Evolutionary conservation across 92 coral and sea anemone species (phyloP).

Genomic region (Heteractis magnifica): DNA sequence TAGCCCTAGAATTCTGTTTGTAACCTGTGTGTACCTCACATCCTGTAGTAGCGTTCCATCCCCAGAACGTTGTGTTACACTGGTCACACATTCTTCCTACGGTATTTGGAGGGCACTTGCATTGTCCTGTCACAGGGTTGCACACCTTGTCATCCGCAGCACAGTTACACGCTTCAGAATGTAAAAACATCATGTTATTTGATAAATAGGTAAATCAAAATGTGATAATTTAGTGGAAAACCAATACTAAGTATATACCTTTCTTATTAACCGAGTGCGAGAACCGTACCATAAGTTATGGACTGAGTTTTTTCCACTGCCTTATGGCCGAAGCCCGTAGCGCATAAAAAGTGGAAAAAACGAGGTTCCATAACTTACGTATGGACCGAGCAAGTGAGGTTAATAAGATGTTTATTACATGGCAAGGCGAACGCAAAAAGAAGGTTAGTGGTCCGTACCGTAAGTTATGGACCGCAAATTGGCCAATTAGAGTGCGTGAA

Average conservation of each 20-base stretch:
- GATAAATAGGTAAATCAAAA: not conserved
- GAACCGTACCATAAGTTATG: too few species aligned
- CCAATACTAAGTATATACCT: too few species aligned
- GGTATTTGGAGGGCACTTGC: slow-evolving; percentile 72
- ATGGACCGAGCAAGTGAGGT: too few species aligned
- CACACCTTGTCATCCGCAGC: slow-evolving; percentile 70
- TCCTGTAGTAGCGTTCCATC: slow-evolving; percentile 67
- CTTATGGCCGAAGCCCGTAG: too few species aligned
- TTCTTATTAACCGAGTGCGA: too few species aligned
- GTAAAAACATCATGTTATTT: not conserved
- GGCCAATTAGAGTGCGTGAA: not conserved
- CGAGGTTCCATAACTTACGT: too few species aligned
- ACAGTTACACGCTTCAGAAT: slow-evolving; percentile 60
- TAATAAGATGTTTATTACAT: too few species aligned
- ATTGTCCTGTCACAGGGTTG: slow-evolving; percentile 66
- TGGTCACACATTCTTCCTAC: slow-evolving; percentile 67
- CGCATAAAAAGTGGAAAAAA: too few species aligned
- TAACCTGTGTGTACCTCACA: slow-evolving; percentile 49
- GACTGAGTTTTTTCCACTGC: too few species aligned
- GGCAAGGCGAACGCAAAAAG: too few species aligned
- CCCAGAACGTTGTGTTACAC: slow-evolving; percentile 76
- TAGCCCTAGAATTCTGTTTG: not conserved
- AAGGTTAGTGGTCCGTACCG: too few species aligned
- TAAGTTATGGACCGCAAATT: not conserved
- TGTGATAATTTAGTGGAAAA: not conserved